Evolutionary conservation across 2,888 invertebrate species (phyloP), one percentile per base, ranked within the genome.

Genomic region (Sphaerophoria rueppellii): DNA sequence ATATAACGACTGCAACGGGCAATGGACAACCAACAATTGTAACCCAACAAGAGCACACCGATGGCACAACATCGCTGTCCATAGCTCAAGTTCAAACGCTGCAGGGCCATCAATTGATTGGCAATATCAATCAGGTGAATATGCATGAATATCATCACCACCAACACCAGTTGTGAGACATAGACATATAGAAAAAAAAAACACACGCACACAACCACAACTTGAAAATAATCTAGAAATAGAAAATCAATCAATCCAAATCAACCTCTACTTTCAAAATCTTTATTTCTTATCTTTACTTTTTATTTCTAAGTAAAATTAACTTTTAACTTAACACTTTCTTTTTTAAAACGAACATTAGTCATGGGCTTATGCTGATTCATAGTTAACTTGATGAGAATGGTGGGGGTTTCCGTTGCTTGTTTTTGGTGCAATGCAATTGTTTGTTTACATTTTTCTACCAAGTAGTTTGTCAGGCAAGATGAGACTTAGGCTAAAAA

Each of bases 61-160:
- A 92, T 82, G 91, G 91, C 48, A 91, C 91, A 37, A 89, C 91
- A 55, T 91, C 92, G 24, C 79, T 92, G 58, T 92, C 92, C 2
- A 91, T 92, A 85, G 91, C 92, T 37, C 92, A 92, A 88, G 92
- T 92, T 79, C 92, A 92, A 89, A 91, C 92, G 61, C 87, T 92
- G 88, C 92, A 91, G 87, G 92, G 92, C 70, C 92, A 92, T 89
- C 92, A 91, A 88, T 90, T 92, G 74, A 89, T 92, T 86, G 91
- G 91, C 88, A 92, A 92, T 88, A 89, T 92, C 71, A 92, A 92
- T 90, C 92, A 92, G 92, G 92, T 92, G 91, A 91, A 91, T 91
- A 91, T 91, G 88, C 89, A 89, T 89, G 91, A 91, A 87, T 91
- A 89, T 88, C 89, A 91, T 88, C 89, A 90, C 87, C 82, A 81